Percentiles rank a stretch among this genome's conserved stretches.
Evolutionary conservation across 37 sponge, comb jelly and placozoan genomes (phyloP).

Genomic region (Haliclona indistincta): DNA sequence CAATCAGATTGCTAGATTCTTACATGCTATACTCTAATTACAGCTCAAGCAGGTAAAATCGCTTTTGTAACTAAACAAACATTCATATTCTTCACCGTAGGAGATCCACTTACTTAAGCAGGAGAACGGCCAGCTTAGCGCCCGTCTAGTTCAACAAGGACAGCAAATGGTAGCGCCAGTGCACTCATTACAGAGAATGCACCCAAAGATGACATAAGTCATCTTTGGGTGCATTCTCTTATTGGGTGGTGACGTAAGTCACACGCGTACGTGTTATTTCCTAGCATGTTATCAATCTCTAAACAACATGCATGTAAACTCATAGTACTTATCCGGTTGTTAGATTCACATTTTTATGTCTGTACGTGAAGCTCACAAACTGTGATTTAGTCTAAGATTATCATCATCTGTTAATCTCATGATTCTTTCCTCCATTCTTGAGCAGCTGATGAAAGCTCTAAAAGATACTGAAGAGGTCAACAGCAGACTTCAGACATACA

Average conservation of each 20-base stretch:
- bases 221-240: no score
- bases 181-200: slow-evolving; percentile 55
- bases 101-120: slow-evolving; percentile 25
- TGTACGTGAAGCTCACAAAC: not conserved
- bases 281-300: no score
- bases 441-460: slow-evolving; percentile 49
- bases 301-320: no score
- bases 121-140: slow-evolving; percentile 31
- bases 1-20: no score
- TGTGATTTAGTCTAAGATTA: not conserved
- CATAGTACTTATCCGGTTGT: not conserved
- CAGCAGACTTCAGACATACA: slow-evolving; percentile 43
- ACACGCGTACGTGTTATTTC: no score
- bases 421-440: not conserved
- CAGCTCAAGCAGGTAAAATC: no score
- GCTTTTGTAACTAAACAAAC: no score
- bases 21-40: no score
- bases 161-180: slow-evolving; percentile 10
- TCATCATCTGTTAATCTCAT: not conserved
- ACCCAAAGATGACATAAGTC: slow-evolving; percentile 61
- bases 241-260: no score
- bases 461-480: slow-evolving; percentile 41
- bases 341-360: not conserved
- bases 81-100: not conserved
- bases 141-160: slow-evolving; percentile 42